phyloP scores from a whole-genome alignment of 2,797 vertebrate genomes.

The Danio aesculapii region DNA sequence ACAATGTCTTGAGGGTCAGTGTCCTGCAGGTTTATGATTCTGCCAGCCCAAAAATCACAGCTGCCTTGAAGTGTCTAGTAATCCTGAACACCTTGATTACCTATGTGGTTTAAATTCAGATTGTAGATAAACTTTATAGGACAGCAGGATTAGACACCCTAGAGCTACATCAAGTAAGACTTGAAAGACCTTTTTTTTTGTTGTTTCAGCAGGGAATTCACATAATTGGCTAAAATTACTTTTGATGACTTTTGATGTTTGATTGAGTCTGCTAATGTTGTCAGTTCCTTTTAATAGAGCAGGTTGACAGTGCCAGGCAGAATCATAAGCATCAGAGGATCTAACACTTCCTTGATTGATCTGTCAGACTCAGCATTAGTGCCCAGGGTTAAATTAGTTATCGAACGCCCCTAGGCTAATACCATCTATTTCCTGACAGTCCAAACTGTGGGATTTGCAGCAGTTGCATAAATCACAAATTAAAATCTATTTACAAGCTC shows the following conservation, averaged over 20 bases:
- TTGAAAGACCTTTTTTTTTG: background rate
- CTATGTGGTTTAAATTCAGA: no score
- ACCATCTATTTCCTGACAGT: conserved; percentile 62
- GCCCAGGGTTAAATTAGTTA: conserved; percentile 80
- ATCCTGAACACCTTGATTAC: no score
- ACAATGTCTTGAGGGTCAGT: no score
- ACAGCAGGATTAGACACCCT: no score
- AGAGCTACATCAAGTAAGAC: no score
- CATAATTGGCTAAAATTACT: background rate
- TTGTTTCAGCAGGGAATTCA: background rate
- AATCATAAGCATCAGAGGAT: conserved; percentile 34
- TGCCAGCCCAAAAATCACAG: no score
- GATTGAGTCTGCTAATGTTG: conserved; percentile 12
- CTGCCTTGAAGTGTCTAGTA: no score
- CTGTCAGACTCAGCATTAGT: conserved; percentile 70
- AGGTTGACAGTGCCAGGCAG: background rate
- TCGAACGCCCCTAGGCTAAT: conserved; percentile 70
- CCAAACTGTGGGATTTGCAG: conserved; percentile 37
- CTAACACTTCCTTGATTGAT: conserved; percentile 65
- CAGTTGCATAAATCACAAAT: conserved; percentile 65
- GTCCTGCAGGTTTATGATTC: no score
- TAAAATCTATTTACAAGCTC: conserved; percentile 31
- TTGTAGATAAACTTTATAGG: no score
- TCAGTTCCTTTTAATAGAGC: conserved; percentile 5
- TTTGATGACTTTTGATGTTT: background rate